Evolutionary conservation across 2,113 vertebrate species (phyloP).

Genomic region (Chaenogobius annularis): DNA sequence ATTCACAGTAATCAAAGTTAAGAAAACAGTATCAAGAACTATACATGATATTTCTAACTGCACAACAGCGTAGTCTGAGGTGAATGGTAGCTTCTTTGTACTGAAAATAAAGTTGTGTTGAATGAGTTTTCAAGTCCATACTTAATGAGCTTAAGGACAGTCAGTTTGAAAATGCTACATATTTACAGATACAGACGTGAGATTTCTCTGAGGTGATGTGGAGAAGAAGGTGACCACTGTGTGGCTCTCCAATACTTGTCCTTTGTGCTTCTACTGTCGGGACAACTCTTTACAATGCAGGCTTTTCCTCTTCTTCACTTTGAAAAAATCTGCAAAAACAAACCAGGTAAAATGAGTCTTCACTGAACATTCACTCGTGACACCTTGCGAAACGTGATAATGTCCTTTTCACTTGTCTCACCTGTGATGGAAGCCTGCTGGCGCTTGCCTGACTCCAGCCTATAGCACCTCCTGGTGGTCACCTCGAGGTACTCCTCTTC

Average conservation of each 20-base stretch:
- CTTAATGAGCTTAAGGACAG: slow-evolving; percentile 43
- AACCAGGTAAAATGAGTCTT: neutral
- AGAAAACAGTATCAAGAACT: slow-evolving; percentile 46
- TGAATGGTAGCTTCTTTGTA: slow-evolving; percentile 58
- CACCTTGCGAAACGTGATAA: too few species aligned
- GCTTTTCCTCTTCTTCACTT: slow-evolving; percentile 70
- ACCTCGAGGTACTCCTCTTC: slow-evolving; percentile 67
- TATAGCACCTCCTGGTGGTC: slow-evolving; percentile 52
- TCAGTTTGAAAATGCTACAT: slow-evolving; percentile 59
- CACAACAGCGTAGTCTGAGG: slow-evolving; percentile 30
- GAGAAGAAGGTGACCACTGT: slow-evolving; percentile 12
- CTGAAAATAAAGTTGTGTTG: slow-evolving; percentile 50
- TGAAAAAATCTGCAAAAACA: slow-evolving; percentile 72
- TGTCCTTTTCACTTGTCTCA: slow-evolving; percentile 31
- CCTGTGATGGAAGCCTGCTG: slow-evolving; percentile 76
- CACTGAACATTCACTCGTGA: neutral
- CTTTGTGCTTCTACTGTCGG: slow-evolving; percentile 51
- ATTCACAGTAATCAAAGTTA: slow-evolving; percentile 73
- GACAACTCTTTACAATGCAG: slow-evolving; percentile 61
- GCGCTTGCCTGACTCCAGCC: slow-evolving; percentile 50
- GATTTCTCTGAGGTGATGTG: slow-evolving; percentile 39
- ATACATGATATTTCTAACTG: slow-evolving; percentile 27
- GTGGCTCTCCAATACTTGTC: slow-evolving; percentile 9
- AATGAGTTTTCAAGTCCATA: slow-evolving; percentile 37
- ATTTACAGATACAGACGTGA: slow-evolving; percentile 31